A percentile compares a stretch with the other conserved stretches of the same genome.
These are phyloP conservation scores for Strigops habroptila DNA, from an alignment of 2,113 vertebrate species.

Conservation along the genomic window DNA sequence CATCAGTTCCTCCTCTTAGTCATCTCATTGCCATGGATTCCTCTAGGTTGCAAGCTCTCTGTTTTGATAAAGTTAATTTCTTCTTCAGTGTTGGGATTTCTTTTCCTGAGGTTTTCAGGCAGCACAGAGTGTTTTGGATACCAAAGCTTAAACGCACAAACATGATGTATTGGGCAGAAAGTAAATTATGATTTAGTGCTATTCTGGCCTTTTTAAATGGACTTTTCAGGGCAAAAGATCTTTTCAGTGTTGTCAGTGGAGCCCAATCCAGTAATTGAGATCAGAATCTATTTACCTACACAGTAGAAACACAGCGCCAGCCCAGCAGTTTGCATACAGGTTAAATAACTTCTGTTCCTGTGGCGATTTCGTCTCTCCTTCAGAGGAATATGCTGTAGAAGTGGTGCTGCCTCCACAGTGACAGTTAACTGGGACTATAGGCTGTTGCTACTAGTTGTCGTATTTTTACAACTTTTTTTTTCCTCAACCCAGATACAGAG, in stretches of 20 bases:
- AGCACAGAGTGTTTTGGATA: neutral
- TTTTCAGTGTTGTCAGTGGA: neutral
- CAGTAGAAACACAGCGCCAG: neutral
- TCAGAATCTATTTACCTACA: neutral
- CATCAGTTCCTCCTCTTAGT: neutral
- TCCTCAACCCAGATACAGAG: neutral
- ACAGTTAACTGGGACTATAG: neutral
- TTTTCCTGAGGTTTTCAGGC: neutral
- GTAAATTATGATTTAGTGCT: neutral
- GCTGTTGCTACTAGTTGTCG: neutral
- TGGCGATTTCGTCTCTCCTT: neutral
- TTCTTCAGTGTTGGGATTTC: too few species aligned
- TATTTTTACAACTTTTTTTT: neutral
- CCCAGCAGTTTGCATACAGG: neutral
- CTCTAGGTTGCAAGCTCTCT: neutral
- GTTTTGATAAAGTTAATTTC: neutral
- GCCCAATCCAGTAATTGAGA: neutral
- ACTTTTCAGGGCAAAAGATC: neutral
- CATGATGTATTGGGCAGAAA: neutral
- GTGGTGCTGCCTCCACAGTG: neutral
- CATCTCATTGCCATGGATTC: neutral
- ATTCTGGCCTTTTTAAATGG: neutral
- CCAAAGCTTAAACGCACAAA: neutral
- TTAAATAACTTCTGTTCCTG: neutral
- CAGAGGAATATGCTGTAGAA: neutral